Percentiles rank a stretch among this genome's conserved stretches.
phyloP scores from a whole-genome alignment of 1,140 invertebrate species.

The Tetramorium parvispinum region DNA sequence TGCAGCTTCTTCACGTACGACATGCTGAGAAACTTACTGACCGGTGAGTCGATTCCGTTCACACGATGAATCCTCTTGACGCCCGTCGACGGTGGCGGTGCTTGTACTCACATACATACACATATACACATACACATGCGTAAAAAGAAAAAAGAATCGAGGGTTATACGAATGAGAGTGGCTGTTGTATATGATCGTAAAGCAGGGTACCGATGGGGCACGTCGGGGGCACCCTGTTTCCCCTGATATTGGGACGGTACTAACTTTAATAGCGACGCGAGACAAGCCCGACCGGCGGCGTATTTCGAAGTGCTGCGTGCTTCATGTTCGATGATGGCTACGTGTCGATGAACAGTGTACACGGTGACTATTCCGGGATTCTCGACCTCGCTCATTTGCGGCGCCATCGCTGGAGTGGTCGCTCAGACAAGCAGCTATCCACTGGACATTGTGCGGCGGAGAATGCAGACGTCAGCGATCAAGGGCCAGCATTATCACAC shows the following conservation, averaged over 20 bases:
- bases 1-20: conserved; percentile 99
- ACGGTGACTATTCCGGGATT: conserved; percentile 81
- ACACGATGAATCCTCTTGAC: conserved; percentile 46
- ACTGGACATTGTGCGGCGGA: conserved; percentile 95
- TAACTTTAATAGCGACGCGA: conserved; percentile 78
- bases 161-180: conserved; percentile 69
- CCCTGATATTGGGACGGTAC: conserved; percentile 75
- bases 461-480: conserved; percentile 92
- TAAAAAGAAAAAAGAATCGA: conserved; percentile 46
- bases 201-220: conserved; percentile 76
- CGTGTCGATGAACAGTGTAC: conserved; percentile 82
- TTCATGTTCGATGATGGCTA: conserved; percentile 82
- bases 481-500: conserved; percentile 88
- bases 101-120: conserved; percentile 58
- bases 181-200: conserved; percentile 71
- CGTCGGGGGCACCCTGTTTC: conserved; percentile 74
- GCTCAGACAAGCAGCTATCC: conserved; percentile 99
- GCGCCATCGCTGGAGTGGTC: conserved; percentile 95
- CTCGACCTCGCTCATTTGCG: conserved; percentile 91
- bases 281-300: conserved; percentile 78
- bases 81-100: conserved; percentile 59
- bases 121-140: conserved; percentile 1
- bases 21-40: conserved; percentile 93
- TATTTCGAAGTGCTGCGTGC: conserved; percentile 78
- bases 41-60: conserved; percentile 87